These are phyloP conservation scores for Drosophila tanythrix DNA, from an alignment of 2,888 invertebrate genomes.

Conservation along the genomic window DNA sequence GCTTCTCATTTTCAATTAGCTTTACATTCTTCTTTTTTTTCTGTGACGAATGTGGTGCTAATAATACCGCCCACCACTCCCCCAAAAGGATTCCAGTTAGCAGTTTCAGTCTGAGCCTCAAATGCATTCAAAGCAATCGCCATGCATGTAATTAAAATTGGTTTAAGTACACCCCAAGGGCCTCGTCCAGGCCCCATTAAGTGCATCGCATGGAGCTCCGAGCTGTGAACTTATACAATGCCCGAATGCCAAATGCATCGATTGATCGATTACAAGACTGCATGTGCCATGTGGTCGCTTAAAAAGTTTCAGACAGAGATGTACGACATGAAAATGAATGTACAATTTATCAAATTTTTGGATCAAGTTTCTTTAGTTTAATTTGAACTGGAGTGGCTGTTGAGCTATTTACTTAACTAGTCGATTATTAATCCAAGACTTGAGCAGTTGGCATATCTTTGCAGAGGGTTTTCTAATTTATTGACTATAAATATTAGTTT, in stretches of 20 bases:
- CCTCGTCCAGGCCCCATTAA: not conserved
- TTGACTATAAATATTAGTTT: not conserved
- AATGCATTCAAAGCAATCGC: slow-evolving; percentile 56
- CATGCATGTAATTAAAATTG: slow-evolving; percentile 78
- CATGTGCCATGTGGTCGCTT: slow-evolving; percentile 16
- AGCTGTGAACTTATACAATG: slow-evolving; percentile 18
- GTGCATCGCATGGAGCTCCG: slow-evolving; percentile 21
- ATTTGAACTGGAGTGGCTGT: not conserved
- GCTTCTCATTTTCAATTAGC: slow-evolving; percentile 70
- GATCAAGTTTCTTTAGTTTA: not conserved
- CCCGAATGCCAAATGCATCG: slow-evolving; percentile 40
- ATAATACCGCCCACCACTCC: slow-evolving; percentile 34
- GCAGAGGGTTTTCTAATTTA: not conserved
- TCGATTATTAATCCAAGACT: not conserved
- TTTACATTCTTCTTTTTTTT: slow-evolving; percentile 38
- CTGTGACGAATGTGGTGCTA: slow-evolving; percentile 55
- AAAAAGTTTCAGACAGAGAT: slow-evolving; percentile 11
- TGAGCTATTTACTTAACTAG: not conserved
- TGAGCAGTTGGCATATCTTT: not conserved
- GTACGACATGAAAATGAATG: not conserved
- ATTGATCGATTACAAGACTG: slow-evolving; percentile 32
- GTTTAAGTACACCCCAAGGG: slow-evolving; percentile 58
- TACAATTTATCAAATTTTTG: not conserved
- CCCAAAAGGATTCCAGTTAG: slow-evolving; percentile 1
- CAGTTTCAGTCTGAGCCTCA: slow-evolving; percentile 18